Conservation (phyloP, 2,888 invertebrate genomes). For the Philaethria dido region DNA sequence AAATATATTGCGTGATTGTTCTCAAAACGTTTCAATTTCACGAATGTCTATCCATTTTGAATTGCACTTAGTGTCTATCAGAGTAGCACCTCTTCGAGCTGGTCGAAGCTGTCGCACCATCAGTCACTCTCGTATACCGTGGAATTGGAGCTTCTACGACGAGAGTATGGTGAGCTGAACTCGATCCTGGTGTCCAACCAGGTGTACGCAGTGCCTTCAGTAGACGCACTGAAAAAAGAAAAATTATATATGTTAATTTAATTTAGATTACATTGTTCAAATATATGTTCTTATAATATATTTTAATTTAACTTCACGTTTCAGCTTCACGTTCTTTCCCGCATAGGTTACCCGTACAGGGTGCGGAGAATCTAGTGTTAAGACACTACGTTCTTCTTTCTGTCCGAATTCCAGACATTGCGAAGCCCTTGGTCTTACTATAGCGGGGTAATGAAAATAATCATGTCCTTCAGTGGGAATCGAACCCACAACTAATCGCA, state of each 20-base stretch:
- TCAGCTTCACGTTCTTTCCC: too few species aligned
- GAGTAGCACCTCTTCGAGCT: slow-evolving; percentile 75
- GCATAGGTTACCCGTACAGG: too few species aligned
- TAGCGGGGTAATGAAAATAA: too few species aligned
- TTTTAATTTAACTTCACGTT: too few species aligned
- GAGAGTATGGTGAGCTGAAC: slow-evolving; percentile 73
- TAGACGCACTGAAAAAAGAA: slow-evolving; percentile 73
- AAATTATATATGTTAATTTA: slow-evolving; percentile 38
- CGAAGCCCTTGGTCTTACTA: too few species aligned
- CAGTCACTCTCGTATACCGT: slow-evolving; percentile 81
- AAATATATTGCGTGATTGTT: background rate
- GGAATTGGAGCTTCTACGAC: slow-evolving; percentile 75
- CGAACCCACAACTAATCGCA: too few species aligned
- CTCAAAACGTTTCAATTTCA: background rate
- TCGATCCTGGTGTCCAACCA: slow-evolving; percentile 81
- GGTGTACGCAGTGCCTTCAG: slow-evolving; percentile 82
- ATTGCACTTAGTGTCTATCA: slow-evolving; percentile 60
- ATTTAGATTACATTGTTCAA: too few species aligned
- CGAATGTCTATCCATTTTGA: slow-evolving; percentile 11
- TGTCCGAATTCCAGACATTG: too few species aligned
- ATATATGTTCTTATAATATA: too few species aligned
- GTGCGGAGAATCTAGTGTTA: too few species aligned
- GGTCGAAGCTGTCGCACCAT: slow-evolving; percentile 72
- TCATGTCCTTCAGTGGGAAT: too few species aligned
- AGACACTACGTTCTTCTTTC: too few species aligned